Evolutionary conservation across 1,140 invertebrate species (phyloP).

Genomic region (Drosophila jambulina): DNA sequence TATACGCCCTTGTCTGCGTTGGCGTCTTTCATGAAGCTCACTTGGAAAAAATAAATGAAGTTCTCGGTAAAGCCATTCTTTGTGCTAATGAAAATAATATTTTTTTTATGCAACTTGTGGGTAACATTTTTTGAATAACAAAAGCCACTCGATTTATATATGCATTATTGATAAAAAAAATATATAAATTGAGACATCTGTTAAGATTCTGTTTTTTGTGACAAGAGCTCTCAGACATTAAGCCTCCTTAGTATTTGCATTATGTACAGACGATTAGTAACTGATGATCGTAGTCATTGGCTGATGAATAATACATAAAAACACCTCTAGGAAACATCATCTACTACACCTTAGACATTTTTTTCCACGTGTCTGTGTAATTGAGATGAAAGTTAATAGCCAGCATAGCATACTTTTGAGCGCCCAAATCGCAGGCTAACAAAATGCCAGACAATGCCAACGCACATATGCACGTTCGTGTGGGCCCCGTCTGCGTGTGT

Average conservation of each 20-base stretch:
- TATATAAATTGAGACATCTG: no score
- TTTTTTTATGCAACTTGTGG: neutral
- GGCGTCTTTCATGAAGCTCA: constrained; percentile 17
- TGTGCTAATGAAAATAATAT: neutral
- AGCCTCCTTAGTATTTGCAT: neutral
- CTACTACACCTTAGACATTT: neutral
- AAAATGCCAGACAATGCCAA: constrained; percentile 76
- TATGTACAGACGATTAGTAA: neutral
- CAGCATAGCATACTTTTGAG: constrained; percentile 75
- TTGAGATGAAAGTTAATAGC: constrained; percentile 82
- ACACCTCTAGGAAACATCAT: no score
- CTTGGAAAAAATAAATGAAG: neutral
- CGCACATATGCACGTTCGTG: constrained; percentile 10
- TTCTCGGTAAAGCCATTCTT: neutral
- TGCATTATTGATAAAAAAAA: neutral
- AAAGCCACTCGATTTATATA: neutral
- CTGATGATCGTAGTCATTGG: neutral
- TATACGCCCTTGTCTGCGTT: constrained; percentile 16
- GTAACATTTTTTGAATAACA: neutral
- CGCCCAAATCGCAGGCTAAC: constrained; percentile 75
- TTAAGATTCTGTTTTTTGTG: neutral
- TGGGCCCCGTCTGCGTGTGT: constrained; percentile 9
- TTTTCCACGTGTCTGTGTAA: constrained; percentile 57
- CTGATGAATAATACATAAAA: neutral
- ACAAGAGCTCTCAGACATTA: neutral